Base-by-base conservation (phyloP, 92 coral and sea anemone genomes). In the Porites evermanni region DNA sequence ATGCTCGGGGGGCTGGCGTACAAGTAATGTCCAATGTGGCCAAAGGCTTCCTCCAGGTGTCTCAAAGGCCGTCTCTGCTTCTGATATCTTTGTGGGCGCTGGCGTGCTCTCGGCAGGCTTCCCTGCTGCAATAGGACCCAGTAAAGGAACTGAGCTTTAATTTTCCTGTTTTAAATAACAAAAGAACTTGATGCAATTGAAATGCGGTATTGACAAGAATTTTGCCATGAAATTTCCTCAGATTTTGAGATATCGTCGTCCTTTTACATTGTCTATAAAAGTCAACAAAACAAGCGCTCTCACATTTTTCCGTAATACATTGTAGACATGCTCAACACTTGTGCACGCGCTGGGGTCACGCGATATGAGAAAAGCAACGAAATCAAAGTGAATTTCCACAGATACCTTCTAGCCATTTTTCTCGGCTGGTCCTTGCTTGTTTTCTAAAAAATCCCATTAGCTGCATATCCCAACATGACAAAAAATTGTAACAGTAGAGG, bases 11-110 rank as follows among this genome's bases (percentile, higher is more conserved):
- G 72, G 77, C 80, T 72, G 87, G 87, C 87, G 87, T 83, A 73
- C 87, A 61, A 54, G 87, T 83, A 59, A 83, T 82, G 86, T 82
- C 64, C 79, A 82, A 29, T 82, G 86, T 83, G 87, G 71, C 4
- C 64, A 83, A 72, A 72, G 87, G 72, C 87, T 83, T 83, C 44
- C 87, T 72, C 51, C 87, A 59, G 87, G 87, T 59, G 87, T 83
- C 79, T 82, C 78, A 70, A 82, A 71, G 70, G 79, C 79, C 74
- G 72, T 81, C 79, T 73, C 87, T 38, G 72, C 73, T 67, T 73
- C 87, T 83, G 80, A 83, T 72, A 83, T 63, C 64, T 83, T 61
- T 72, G 87, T 83, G 72, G 73, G 74, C 66, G 80, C 73, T 21
- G 21, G 21, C 21, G 21, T 21, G 21, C 21, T 21, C 21, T 21